phyloP scores from a whole-genome alignment of 2,888 invertebrate genomes.

The Eristalinus sepulchralis region DNA sequence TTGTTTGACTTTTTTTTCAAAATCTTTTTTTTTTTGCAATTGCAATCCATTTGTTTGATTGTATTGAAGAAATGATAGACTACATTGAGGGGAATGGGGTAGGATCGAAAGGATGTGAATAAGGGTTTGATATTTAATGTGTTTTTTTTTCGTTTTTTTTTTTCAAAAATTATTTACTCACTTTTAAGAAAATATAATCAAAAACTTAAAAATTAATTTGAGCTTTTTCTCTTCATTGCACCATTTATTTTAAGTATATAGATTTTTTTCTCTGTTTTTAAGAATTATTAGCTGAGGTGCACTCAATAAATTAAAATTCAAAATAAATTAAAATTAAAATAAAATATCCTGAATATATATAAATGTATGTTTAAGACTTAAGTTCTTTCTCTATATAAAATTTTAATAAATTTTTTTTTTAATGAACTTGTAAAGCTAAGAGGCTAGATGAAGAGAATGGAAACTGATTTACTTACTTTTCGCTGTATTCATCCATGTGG shows the following conservation, averaged over 20 bases:
- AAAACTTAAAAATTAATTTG: conserved; percentile 75
- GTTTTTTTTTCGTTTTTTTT: conserved; percentile 69
- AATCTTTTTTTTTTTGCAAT: conserved; percentile 21
- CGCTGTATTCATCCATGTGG: conserved; percentile 98
- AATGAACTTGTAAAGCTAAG: conserved; percentile 15
- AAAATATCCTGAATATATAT: conserved; percentile 47
- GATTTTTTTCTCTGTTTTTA: conserved; percentile 29
- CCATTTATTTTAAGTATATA: conserved; percentile 71
- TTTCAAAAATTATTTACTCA: conserved; percentile 68
- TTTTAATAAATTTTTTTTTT: conserved; percentile 26
- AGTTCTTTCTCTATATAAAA: conserved; percentile 7
- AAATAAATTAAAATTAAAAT: conserved; percentile 25
- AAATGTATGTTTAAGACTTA: not conserved
- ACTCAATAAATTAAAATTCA: conserved; percentile 69
- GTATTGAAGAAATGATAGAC: conserved; percentile 79
- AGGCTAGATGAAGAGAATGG: conserved; percentile 50
- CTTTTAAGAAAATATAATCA: conserved; percentile 60
- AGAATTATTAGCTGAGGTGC: conserved; percentile 66
- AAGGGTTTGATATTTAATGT: conserved; percentile 74
- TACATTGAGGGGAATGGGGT: conserved; percentile 81
- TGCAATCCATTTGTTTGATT: conserved; percentile 42
- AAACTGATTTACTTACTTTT: conserved; percentile 90
- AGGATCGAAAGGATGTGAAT: conserved; percentile 80
- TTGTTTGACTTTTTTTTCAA: not conserved
- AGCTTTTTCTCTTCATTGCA: conserved; percentile 81